Percentiles rank a stretch among this genome's conserved stretches.
Evolutionary conservation across 2,888 invertebrate genomes (phyloP).

Genomic region (Parnassius smintheus): DNA sequence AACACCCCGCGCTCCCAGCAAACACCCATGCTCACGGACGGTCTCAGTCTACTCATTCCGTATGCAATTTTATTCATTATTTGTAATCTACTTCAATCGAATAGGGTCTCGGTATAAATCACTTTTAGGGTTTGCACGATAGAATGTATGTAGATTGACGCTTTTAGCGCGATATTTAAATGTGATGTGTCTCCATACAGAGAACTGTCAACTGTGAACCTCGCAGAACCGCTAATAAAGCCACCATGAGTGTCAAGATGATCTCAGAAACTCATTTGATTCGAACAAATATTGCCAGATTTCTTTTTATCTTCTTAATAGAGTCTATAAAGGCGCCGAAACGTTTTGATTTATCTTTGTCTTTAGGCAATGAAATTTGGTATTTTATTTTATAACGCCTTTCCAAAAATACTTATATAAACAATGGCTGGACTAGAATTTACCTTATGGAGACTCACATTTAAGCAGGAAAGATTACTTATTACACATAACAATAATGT

Average conservation of each 20-base stretch:
- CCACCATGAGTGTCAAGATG: constrained; percentile 35
- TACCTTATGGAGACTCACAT: too few species aligned
- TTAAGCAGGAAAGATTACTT: too few species aligned
- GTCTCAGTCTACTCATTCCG: constrained; percentile 73
- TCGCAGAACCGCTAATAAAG: constrained; percentile 69
- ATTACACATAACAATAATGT: too few species aligned
- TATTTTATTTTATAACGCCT: too few species aligned
- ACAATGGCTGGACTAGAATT: too few species aligned
- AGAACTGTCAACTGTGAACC: too few species aligned
- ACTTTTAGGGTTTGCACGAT: constrained; percentile 75
- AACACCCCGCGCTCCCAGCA: constrained; percentile 49
- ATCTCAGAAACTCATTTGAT: constrained; percentile 76
- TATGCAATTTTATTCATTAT: constrained; percentile 82
- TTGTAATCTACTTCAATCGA: constrained; percentile 80
- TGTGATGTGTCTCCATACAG: constrained; percentile 64
- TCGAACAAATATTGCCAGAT: constrained; percentile 69
- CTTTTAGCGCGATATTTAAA: constrained; percentile 78
- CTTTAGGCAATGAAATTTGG: too few species aligned
- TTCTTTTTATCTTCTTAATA: constrained; percentile 62
- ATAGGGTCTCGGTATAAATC: constrained; percentile 77
- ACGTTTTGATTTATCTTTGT: too few species aligned
- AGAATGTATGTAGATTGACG: constrained; percentile 78
- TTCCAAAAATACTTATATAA: too few species aligned
- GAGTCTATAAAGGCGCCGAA: constrained; percentile 60
- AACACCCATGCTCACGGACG: constrained; percentile 66